Base-by-base conservation (phyloP, 2,797 vertebrate genomes). In the Bovichtus diacanthus region DNA sequence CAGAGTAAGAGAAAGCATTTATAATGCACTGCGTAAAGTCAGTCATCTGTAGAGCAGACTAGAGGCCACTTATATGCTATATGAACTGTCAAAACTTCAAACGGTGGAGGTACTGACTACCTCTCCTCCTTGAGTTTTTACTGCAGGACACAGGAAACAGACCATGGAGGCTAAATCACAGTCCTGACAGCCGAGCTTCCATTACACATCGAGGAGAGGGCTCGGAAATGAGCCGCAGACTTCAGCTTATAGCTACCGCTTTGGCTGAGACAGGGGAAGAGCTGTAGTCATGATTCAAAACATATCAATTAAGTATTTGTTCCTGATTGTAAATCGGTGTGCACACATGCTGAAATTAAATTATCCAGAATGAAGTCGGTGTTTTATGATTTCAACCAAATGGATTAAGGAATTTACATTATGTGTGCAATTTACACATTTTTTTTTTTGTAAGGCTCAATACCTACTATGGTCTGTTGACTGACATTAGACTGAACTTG, bases 51-150 rank as follows among this genome's bases (percentile, higher is more conserved):
- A 34, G 60, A 61, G 58, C 72, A 72, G 80, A 69, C 63, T 10
- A 46, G 27, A 71, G 53, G 59, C 31, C 64, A 62, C 82, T 70
- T 72, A 54, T 38, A 58, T 31, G 81, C 80, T 79, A 81, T 81
- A 88, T 68, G 43, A 82, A 56, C 89, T 80, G 77, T 88, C 82
- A 82, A 61, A 83, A 86, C 84, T 81, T 90, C 80, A 87, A 86
- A 86, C 67, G 49, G 56, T 41, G 1, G 59, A 79, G 61, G 25
- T 56, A 65, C 68, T 62, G 44, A 31, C 64, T 47, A 53, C 55
- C 47, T 50, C 50, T 74, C 61, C 62, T 82, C 47, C 73, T 54
- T 27, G 0, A 44, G 43, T n/a, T 72, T 84, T 85, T 80, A 66
- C 70, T 79, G 60, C 67, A 70, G 63, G 70, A 88, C 71, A 68